These are phyloP conservation scores for Polylopha cassiicola DNA, from an alignment of 2,888 invertebrate species.

Conservation along the genomic window DNA sequence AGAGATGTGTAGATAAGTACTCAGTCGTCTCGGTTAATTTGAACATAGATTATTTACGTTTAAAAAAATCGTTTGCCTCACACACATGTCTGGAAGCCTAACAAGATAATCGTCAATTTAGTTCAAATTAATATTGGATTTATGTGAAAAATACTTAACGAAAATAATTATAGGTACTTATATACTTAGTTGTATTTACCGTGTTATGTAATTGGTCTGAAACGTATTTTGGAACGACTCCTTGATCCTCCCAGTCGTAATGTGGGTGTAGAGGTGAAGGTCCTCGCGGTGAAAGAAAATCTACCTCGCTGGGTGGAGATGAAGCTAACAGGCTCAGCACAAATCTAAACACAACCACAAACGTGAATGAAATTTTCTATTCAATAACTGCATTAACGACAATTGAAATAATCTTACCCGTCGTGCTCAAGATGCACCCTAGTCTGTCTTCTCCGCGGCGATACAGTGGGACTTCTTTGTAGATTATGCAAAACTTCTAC, in stretches of 20 bases:
- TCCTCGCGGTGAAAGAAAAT: slow-evolving; percentile 49
- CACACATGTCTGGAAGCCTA: too few species aligned
- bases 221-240: slow-evolving; percentile 78
- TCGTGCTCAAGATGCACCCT: slow-evolving; percentile 60
- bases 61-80: too few species aligned
- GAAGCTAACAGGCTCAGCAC: slow-evolving; percentile 60
- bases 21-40: too few species aligned
- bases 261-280: slow-evolving; percentile 51
- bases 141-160: background rate
- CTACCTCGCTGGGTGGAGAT: slow-evolving; percentile 44
- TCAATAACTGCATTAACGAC: background rate
- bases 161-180: background rate
- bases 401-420: slow-evolving; percentile 49
- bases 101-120: too few species aligned
- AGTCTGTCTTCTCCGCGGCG: slow-evolving; percentile 70
- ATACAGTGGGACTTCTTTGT: slow-evolving; percentile 78
- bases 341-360: slow-evolving; percentile 41
- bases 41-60: too few species aligned
- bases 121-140: too few species aligned
- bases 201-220: slow-evolving; percentile 82
- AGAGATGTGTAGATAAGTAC: too few species aligned
- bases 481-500: slow-evolving; percentile 83
- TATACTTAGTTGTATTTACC: slow-evolving; percentile 56
- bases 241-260: slow-evolving; percentile 79
- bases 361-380: background rate